A percentile compares a stretch with the other conserved stretches of the same genome.
phyloP scores from a whole-genome alignment of 1,140 invertebrate species.

The Polyergus mexicanus region DNA sequence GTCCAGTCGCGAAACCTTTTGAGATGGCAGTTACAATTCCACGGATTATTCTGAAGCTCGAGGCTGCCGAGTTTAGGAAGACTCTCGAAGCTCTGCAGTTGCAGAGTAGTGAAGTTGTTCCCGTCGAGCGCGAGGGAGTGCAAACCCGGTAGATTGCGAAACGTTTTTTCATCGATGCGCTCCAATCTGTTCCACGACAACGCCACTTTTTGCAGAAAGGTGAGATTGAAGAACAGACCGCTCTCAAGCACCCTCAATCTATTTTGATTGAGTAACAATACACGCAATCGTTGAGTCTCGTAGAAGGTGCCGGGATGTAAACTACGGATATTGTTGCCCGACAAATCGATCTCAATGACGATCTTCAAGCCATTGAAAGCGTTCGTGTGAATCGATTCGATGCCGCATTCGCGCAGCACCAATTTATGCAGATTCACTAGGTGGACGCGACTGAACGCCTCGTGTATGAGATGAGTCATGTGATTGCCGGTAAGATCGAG shows the following conservation, averaged over 20 bases:
- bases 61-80: constrained; percentile 90
- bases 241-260: constrained; percentile 90
- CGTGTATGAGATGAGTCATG: constrained; percentile 88
- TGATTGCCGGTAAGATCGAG: constrained; percentile 92
- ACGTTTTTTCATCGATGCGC: constrained; percentile 90
- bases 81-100: constrained; percentile 88
- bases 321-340: constrained; percentile 90
- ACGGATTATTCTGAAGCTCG: constrained; percentile 93
- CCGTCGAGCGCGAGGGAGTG: constrained; percentile 90
- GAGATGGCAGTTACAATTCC: constrained; percentile 95
- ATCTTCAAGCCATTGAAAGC: constrained; percentile 92
- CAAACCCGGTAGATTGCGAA: constrained; percentile 90
- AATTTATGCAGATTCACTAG: constrained; percentile 94
- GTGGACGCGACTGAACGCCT: constrained; percentile 90
- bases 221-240: constrained; percentile 91
- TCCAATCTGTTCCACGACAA: constrained; percentile 91
- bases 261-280: constrained; percentile 91
- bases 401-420: constrained; percentile 90
- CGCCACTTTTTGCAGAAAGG: constrained; percentile 91
- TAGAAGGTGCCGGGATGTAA: constrained; percentile 91
- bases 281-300: constrained; percentile 90
- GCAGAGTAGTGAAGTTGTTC: constrained; percentile 90
- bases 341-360: constrained; percentile 94
- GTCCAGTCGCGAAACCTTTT: constrained; percentile 93
- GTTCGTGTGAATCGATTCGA: constrained; percentile 90